Evolutionary conservation across 2,888 invertebrate genomes (phyloP), one percentile per base, ranked within the genome.

Genomic region (Tenthredo livida): DNA sequence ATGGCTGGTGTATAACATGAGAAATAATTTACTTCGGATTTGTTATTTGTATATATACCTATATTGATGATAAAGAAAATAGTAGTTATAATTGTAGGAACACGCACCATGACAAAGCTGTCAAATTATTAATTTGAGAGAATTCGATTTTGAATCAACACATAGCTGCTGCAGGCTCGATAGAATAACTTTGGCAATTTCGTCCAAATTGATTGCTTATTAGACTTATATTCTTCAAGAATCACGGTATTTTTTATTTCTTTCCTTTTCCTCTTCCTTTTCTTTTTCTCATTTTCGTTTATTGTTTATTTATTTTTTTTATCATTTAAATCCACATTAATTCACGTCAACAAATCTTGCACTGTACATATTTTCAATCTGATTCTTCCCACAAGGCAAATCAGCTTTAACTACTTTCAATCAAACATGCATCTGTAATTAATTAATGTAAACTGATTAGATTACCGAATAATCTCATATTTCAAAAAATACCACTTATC

Each of bases 401-500:
- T 67, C 70, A 80, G 80, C 61, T 29, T 80, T 80, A 54, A 77
- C 50, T 77, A 77, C 50, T n/a, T 37, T 61, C 37, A 80, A 80
- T 61, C 10, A 80, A 80, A 80, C 37, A 61, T 80, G 61, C 40
- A 80, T 80, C 80, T 80, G 61, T 21, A 61, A 58, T 54, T n/a
- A 54, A 80, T 80, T n/a, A 54, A 80, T 80, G 37, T 43, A 15
- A 80, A 80, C 40, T 61, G 61, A 61, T 58, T 37, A 40, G 12
- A 29, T 50, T 50, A 29, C 77, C 80, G 40, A 61, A 58, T 80
- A 37, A 33, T 80, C 61, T 61, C 61, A 37, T 21, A 40, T 80
- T n/a, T 21, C 21, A 54, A 80, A 80, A 84, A 65, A 58, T 80
- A 70, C 85, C 86, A 87, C 87, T 88, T 88, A 87, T 86, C 7